Base-by-base conservation (phyloP, 2,797 vertebrate species). In the Limnodromus scolopaceus region DNA sequence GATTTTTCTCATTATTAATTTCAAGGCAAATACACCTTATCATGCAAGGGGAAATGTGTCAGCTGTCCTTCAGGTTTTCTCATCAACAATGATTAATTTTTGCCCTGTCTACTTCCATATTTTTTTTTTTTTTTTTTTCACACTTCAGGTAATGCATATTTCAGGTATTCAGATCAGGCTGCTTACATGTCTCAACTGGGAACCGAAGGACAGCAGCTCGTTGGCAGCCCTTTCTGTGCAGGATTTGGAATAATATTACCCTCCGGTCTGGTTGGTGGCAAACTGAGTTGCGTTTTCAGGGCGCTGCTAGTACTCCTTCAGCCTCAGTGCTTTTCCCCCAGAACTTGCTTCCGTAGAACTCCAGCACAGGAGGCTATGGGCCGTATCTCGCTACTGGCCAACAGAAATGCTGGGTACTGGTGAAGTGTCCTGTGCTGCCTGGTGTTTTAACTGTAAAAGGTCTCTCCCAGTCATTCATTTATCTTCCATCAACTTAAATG, bases 301-400 rank as follows among this genome's bases (percentile, higher is more conserved):
- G 11, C 24, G 10, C 34, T 91, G 46, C 49, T 91, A 69, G 38
- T 49, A 55, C 25, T 49, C 32, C 43, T 57, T 53, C 61, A 86
- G 76, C 55, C 41, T 61, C 18, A 30, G 36, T 79, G 13, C 34
- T 87, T 38, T 72, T 49, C 19, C 30, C 20, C 9, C 30, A 78
- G 82, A 66, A 88, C 28, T 25, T 60, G 61, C 72, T 88, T 69
- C 45, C 36, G 53, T 54, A 39, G 34, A 43, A 46, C 46, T 89
- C 66, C 43, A 41, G 60, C 0, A 0, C 9, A 51, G 60, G 53
- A 57, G 12, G 43, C 19, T 16, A 1, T 1, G 3, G 86, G 61
- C 65, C 16, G 2, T 32, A 6, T 68, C 72, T 88, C 57, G 25
- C 55, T 78, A 5, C 19, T 84, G 78, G 49, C 43, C 58, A 68